Base-by-base conservation (phyloP, 2,113 vertebrate species). In the Psilopsiagon aurifrons region DNA sequence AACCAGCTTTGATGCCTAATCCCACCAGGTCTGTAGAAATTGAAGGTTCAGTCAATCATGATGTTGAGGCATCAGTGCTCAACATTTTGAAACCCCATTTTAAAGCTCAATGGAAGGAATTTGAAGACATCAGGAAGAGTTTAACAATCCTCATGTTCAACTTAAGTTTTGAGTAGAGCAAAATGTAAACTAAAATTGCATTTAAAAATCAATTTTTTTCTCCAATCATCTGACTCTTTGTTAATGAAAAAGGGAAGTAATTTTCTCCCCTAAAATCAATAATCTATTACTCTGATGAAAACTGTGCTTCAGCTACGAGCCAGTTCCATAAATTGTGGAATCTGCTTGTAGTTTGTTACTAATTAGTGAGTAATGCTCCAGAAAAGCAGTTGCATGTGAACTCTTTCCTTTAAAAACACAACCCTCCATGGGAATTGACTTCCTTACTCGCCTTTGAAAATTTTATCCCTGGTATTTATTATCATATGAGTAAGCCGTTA, bases 401-500 rank as follows among this genome's bases (percentile, higher is more conserved):
- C 79, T 19, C 78, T 76, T 91, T 90, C 92, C 64, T 93, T 95
- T 95, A 94, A 93, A 96, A 97, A 94, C 92, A 95, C 54, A 95
- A 24, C 76, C 73, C 90, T 83, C 90, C 47, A 17, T 79, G 94
- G 91, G 90, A 96, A 57, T 81, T 88, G 62, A 95, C 88, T 91
- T 95, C 90, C 95, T 91, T 85, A 76, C 62, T 74, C 44, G 92
- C 75, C 24, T 82, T 84, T 90, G 87, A 92, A 93, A 96, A 95
- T 83, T 89, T 46, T 44, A 94, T 73, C 29, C 74, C 80, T 94
- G 82, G 87, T 93, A 95, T 86, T 85, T 92, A 79, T 96, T 94
- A 96, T 96, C 89, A 83, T 91, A 91, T 97, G 93, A 96, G 75
- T 83, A 92, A 94, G 92, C 28, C 92, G 90, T 91, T 95, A 88